Percentiles rank a stretch among this genome's conserved stretches.
phyloP scores from a whole-genome alignment of 2,113 vertebrate species.

The Verasper variegatus region DNA sequence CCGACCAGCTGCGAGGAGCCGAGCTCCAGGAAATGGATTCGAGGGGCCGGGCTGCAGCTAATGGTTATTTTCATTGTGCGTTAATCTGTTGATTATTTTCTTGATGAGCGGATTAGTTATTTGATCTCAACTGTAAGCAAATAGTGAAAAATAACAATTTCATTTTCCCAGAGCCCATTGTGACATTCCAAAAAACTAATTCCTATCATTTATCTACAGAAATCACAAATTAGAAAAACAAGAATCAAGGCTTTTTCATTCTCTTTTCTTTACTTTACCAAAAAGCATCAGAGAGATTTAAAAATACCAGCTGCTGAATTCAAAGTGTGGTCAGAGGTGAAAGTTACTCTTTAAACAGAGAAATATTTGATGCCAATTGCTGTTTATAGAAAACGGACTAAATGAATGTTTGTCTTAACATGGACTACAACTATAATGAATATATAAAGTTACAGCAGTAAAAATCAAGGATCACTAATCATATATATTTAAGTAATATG shows the following conservation, averaged over 20 bases:
- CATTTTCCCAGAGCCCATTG: neutral
- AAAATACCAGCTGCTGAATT: neutral
- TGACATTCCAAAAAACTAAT: neutral
- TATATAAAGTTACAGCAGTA: neutral
- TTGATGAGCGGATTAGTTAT: neutral
- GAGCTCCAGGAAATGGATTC: too few species aligned
- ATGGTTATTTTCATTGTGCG: neutral
- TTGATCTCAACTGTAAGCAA: neutral
- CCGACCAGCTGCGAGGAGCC: too few species aligned
- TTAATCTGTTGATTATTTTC: conserved; percentile 7
- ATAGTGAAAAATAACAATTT: neutral
- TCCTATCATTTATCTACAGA: neutral
- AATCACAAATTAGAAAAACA: too few species aligned
- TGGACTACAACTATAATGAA: neutral
- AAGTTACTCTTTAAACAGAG: neutral
- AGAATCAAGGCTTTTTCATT: too few species aligned
- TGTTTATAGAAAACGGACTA: neutral
- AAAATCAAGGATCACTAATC: neutral
- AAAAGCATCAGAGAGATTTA: too few species aligned
- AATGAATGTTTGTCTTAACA: neutral
- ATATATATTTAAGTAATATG: neutral
- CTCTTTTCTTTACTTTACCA: too few species aligned
- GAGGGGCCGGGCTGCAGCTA: neutral
- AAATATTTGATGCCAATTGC: neutral
- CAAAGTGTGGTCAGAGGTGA: neutral